phyloP scores from a whole-genome alignment of 2,888 invertebrate genomes.

The Venusia cambrica region DNA sequence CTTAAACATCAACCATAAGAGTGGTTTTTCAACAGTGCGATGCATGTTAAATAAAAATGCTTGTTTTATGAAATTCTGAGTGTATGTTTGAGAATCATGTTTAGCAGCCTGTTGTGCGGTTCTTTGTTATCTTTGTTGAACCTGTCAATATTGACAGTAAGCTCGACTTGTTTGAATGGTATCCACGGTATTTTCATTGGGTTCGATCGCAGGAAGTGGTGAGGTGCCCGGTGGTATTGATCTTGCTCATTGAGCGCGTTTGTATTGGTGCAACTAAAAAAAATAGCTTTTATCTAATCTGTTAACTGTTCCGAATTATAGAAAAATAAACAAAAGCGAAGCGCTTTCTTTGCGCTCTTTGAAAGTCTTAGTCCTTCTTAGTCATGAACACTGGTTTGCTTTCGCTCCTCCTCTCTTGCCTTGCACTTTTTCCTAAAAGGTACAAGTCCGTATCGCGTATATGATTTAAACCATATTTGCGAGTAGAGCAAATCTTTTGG shows the following conservation, averaged over 20 bases:
- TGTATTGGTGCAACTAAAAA: neutral
- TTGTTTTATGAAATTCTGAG: constrained; percentile 44
- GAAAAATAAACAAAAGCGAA: no score
- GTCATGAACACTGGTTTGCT: no score
- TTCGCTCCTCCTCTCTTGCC: no score
- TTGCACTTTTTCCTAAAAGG: no score
- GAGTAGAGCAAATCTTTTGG: no score
- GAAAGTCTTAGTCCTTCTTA: no score
- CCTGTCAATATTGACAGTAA: constrained; percentile 59
- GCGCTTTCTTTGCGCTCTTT: no score
- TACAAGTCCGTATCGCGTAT: no score
- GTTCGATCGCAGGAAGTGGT: constrained; percentile 24
- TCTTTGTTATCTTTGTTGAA: constrained; percentile 72
- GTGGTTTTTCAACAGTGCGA: constrained; percentile 35
- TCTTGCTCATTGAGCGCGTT: constrained; percentile 4
- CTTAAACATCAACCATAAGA: constrained; percentile 36
- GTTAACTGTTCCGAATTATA: no score
- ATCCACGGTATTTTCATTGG: constrained; percentile 27
- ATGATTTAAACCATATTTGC: no score
- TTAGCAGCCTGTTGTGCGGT: constrained; percentile 66
- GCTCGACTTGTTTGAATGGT: constrained; percentile 46
- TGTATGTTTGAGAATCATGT: constrained; percentile 64
- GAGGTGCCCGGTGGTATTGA: constrained; percentile 10
- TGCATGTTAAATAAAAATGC: constrained; percentile 34
- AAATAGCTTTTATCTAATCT: no score